Evolutionary conservation across 2,888 invertebrate species (phyloP).

Genomic region (Agonopterix heracliana): DNA sequence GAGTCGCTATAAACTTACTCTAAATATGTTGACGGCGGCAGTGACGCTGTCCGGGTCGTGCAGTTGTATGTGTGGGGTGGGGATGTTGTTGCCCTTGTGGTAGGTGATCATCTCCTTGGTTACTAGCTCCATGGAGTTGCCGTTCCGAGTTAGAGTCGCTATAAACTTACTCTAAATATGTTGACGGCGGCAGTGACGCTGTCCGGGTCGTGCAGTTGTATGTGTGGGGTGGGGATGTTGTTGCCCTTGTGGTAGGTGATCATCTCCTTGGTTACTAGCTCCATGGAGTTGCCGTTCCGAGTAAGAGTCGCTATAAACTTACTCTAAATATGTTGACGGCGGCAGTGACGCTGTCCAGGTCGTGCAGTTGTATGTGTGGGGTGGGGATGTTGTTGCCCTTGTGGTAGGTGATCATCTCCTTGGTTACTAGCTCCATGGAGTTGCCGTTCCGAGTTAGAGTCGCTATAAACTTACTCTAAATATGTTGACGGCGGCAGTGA

Average conservation of each 20-base stretch:
- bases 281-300: conserved; percentile 85
- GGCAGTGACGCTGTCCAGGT: too few relatives aligned
- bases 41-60: too few relatives aligned
- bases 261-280: conserved; percentile 94
- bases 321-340: conserved; percentile 94
- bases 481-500: conserved; percentile 90
- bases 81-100: conserved; percentile 91
- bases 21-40: conserved; percentile 94
- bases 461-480: conserved; percentile 89
- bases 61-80: conserved; percentile 95
- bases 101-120: conserved; percentile 95
- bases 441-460: conserved; percentile 88
- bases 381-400: conserved; percentile 92
- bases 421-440: conserved; percentile 87
- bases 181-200: conserved; percentile 95
- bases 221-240: conserved; percentile 93
- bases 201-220: conserved; percentile 95
- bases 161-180: too few relatives aligned
- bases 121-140: too few relatives aligned
- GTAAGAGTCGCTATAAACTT: conserved; percentile 95
- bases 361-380: conserved; percentile 95
- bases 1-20: too few relatives aligned
- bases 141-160: conserved; percentile 90
- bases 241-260: conserved; percentile 91
- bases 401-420: conserved; percentile 93